A percentile compares a stretch with the other conserved stretches of the same genome.
Evolutionary conservation across 2,113 vertebrate genomes (phyloP).

Genomic region (Polypterus bichir): DNA sequence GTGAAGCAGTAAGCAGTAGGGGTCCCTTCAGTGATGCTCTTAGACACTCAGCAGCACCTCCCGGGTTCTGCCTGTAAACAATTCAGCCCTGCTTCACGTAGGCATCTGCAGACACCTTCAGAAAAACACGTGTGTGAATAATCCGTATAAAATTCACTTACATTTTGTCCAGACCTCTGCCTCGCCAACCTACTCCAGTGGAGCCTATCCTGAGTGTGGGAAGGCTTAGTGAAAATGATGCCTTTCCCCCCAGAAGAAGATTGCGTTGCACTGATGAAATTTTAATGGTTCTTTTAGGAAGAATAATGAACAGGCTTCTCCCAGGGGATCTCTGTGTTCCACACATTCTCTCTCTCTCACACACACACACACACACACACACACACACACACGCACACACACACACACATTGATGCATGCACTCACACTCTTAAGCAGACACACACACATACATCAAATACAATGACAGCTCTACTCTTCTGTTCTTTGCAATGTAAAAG

Average conservation of each 20-base stretch:
- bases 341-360: conserved; percentile 13
- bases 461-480: conserved; percentile 7
- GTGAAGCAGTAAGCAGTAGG: too few relatives aligned
- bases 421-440: too few relatives aligned
- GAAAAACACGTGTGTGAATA: too few relatives aligned
- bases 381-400: conserved; percentile 21
- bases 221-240: conserved; percentile 13
- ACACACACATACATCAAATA: neutral
- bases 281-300: conserved; percentile 68
- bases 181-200: conserved; percentile 8
- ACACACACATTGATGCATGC: neutral
- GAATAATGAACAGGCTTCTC: conserved; percentile 60
- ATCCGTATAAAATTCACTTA: too few relatives aligned
- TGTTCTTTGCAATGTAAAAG: conserved; percentile 6
- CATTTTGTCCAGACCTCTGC: conserved; percentile 9
- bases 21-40: too few relatives aligned
- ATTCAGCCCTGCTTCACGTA: too few relatives aligned
- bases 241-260: conserved; percentile 37
- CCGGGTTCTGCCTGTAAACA: too few relatives aligned
- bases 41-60: too few relatives aligned
- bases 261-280: conserved; percentile 64
- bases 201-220: conserved; percentile 10
- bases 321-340: conserved; percentile 35
- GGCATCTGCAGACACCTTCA: too few relatives aligned
- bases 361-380: conserved; percentile 16